Base-by-base conservation (phyloP, 2,888 invertebrate genomes). In the Rutpela maculata region DNA sequence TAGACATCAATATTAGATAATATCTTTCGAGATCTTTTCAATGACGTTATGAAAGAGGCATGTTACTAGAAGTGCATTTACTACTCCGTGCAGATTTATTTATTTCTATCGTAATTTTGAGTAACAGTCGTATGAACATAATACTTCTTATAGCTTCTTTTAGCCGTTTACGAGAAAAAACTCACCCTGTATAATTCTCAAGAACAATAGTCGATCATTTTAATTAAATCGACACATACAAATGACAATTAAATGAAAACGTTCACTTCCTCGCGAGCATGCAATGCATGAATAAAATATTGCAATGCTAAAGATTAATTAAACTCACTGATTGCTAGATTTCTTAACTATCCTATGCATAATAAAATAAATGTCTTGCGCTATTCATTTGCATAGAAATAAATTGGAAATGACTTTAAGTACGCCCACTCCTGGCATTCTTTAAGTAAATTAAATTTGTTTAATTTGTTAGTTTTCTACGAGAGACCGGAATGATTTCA, bases 141-240 rank as follows among this genome's bases (percentile, higher is more conserved):
- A 26, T 26, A 26, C 4, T 26, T 26, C 4, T 26, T 26, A 26
- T 4, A 26, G 22, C 4, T 26, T 26, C 22, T 4, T 26, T 26
- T 35, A 35, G 31, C 31, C 9, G 9, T 35, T 7, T 6, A 35
- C 31, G 31, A 35, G 31, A 35, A 3, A 35, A 12, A 43, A 11
- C 11, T 3, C 43, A 43, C 43, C 43, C 43, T 12, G 71, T 74
- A 69, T 67, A 65, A 57, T 80, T 80, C 79, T 78, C 79, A 72
- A 80, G 80, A 81, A 82, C 81, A 81, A 82, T 82, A 76, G 79
- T 75, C 74, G 81, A 83, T 80, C 78, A 83, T 81, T 82, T 78
- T 81, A 81, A 82, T 82, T 82, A 78, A 78, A 82, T 81, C 75
- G 79, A 74, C 81, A 79, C 74, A 78, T 77, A 80, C 77, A 79